phyloP scores from a whole-genome alignment of 2,113 vertebrate genomes.

The Gorsachius goisagi region DNA sequence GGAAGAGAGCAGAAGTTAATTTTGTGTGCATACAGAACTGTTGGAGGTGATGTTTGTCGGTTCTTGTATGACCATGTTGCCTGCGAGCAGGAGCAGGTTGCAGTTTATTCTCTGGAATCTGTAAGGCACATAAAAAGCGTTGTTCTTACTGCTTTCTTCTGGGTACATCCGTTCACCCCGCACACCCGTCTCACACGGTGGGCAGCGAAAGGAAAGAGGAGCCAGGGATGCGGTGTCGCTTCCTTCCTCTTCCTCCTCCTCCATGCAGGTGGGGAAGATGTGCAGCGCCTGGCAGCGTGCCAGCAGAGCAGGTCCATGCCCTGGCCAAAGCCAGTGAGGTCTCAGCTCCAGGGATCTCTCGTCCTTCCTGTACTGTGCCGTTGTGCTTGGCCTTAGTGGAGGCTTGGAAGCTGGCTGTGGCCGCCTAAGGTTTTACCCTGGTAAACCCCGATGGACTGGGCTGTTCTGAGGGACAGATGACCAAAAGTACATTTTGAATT shows the following conservation, averaged over 20 bases:
- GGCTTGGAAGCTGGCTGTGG: background rate
- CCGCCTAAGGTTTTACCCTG: background rate
- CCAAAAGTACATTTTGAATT: background rate
- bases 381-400: background rate
- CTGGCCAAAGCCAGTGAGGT: background rate
- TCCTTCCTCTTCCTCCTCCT: background rate
- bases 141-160: background rate
- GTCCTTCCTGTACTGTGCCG: background rate
- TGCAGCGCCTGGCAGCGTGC: background rate
- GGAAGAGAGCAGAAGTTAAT: background rate
- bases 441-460: rapidly evolving
- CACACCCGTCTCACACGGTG: background rate
- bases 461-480: background rate
- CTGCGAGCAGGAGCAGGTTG: background rate
- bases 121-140: background rate
- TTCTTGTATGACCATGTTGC: background rate
- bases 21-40: background rate
- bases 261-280: rapidly evolving
- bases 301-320: background rate
- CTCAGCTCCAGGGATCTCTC: background rate
- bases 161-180: background rate
- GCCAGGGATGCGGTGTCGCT: rapidly evolving
- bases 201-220: background rate
- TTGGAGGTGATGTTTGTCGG: background rate
- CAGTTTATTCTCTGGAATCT: background rate